Conservation (phyloP, 2,888 invertebrate species). For the Latrodectus elegans region DNA sequence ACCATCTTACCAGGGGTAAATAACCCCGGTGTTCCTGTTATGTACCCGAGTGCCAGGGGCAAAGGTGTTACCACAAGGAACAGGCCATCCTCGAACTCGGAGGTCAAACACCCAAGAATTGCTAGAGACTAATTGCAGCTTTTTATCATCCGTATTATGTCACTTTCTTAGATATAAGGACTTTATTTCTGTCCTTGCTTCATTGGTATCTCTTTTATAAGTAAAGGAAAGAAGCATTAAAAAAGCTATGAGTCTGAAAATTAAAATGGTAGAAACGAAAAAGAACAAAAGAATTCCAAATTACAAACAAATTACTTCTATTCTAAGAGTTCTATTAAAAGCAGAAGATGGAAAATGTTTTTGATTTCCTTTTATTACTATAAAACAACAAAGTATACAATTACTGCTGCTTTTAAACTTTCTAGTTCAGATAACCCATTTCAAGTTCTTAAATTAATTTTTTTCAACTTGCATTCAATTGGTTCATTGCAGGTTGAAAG, state of each 20-base stretch:
- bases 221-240: background rate
- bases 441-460: too few species aligned
- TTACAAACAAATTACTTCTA: too few species aligned
- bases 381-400: too few species aligned
- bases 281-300: too few species aligned
- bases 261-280: background rate
- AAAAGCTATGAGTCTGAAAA: background rate
- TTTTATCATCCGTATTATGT: background rate
- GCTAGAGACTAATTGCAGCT: background rate
- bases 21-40: conserved; percentile 25
- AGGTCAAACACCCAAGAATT: background rate
- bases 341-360: too few species aligned
- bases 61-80: background rate
- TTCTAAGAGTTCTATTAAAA: too few species aligned
- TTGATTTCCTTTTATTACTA: too few species aligned
- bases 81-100: background rate
- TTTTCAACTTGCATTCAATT: too few species aligned
- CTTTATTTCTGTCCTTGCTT: background rate
- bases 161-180: background rate
- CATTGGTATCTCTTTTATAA: background rate
- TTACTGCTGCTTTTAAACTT: too few species aligned
- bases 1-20: conserved; percentile 16
- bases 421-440: too few species aligned
- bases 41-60: conserved; percentile 1
- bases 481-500: too few species aligned